phyloP scores from a whole-genome alignment of 2,797 vertebrate species.

The Diceros bicornis region DNA sequence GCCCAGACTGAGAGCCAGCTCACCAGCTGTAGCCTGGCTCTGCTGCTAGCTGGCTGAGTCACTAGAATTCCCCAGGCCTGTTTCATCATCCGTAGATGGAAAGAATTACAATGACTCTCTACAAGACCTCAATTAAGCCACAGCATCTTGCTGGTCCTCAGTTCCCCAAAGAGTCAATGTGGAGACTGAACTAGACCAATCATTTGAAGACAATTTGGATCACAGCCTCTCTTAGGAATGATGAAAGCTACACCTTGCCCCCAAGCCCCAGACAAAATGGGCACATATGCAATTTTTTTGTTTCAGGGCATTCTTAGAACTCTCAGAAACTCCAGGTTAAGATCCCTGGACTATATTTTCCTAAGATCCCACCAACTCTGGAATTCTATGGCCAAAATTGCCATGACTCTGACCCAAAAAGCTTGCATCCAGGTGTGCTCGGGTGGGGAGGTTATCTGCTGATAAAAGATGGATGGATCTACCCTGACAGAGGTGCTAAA shows the following conservation, averaged over 20 bases:
- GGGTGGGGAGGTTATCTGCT: not conserved
- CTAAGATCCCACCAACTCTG: not conserved
- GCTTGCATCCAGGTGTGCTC: not conserved
- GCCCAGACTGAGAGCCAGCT: not conserved
- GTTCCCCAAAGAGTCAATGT: not conserved
- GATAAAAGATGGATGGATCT: not conserved
- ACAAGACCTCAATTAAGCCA: not conserved
- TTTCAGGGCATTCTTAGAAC: not conserved
- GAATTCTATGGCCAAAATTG: not conserved
- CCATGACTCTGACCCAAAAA: not conserved
- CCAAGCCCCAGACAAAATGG: not conserved
- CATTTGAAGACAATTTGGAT: not conserved
- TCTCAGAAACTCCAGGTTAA: not conserved
- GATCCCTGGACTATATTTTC: not conserved
- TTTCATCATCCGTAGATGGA: not conserved
- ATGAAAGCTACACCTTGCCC: slow-evolving; percentile 1
- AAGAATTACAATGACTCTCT: not conserved
- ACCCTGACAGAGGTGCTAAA: not conserved
- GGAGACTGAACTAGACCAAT: not conserved
- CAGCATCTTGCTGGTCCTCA: not conserved
- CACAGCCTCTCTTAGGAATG: not conserved
- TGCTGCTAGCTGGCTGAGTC: not conserved
- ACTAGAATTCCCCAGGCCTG: not conserved
- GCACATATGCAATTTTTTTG: not conserved
- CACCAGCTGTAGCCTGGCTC: not conserved